phyloP scores from a whole-genome alignment of 2,888 invertebrate species.

The Drosophila subsilvestris region DNA sequence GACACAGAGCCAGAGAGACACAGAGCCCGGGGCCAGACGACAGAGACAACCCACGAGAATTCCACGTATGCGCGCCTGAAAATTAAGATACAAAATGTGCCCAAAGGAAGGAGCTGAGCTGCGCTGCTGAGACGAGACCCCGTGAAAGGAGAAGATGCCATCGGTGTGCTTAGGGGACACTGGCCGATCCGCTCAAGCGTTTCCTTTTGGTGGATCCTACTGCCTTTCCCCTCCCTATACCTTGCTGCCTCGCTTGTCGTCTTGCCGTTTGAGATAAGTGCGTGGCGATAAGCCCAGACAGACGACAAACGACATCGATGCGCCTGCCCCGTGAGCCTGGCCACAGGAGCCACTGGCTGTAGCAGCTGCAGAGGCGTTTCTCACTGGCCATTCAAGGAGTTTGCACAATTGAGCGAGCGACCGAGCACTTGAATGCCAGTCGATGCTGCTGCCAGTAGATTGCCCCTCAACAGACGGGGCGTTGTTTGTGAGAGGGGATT shows the following conservation, averaged over 20 bases:
- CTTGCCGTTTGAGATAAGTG: constrained; percentile 67
- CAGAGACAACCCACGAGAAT: constrained; percentile 51
- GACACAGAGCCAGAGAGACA: neutral
- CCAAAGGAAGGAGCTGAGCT: constrained; percentile 58
- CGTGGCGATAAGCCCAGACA: constrained; percentile 75
- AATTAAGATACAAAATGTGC: constrained; percentile 78
- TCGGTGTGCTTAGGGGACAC: constrained; percentile 37
- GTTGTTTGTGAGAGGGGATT: constrained; percentile 51
- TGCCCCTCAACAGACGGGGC: constrained; percentile 58
- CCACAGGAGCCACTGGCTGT: constrained; percentile 28
- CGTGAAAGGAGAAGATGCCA: constrained; percentile 58
- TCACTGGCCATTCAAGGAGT: constrained; percentile 51
- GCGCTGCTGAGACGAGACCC: constrained; percentile 2
- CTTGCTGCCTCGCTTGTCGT: constrained; percentile 27
- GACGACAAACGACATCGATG: constrained; percentile 64
- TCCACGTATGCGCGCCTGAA: constrained; percentile 77
- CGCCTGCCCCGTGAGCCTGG: constrained; percentile 45
- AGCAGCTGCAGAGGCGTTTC: constrained; percentile 35
- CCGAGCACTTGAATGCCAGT: constrained; percentile 63
- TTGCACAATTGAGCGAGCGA: constrained; percentile 64
- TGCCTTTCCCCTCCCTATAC: constrained; percentile 19
- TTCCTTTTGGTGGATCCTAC: constrained; percentile 57
- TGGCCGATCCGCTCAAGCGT: constrained; percentile 50
- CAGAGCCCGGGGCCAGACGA: constrained; percentile 28
- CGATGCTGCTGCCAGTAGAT: constrained; percentile 51